Conservation (phyloP, 2,113 vertebrate genomes). For the Sapayoa aenigma region DNA sequence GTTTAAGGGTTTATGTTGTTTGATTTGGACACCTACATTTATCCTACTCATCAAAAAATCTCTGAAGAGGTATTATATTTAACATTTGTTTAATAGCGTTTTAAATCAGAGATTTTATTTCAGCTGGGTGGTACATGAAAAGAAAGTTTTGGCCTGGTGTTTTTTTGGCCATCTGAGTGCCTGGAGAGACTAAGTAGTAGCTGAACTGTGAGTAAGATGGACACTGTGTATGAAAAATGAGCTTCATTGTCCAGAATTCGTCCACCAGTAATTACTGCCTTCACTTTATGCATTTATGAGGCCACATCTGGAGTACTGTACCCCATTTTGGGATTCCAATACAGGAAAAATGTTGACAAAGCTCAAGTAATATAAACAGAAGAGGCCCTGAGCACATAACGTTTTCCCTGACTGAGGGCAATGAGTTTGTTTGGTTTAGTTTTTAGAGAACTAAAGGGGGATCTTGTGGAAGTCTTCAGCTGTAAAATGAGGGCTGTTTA, state of each 20-base stretch:
- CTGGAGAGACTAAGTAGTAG: background rate
- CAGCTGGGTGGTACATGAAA: background rate
- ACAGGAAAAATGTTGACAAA: background rate
- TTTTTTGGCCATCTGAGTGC: background rate
- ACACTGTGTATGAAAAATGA: background rate
- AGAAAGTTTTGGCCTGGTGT: background rate
- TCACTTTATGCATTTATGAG: background rate
- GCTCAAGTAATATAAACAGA: background rate
- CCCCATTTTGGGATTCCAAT: background rate
- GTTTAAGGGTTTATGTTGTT: background rate
- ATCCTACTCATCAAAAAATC: background rate
- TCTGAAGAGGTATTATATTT: background rate
- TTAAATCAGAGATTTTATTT: background rate
- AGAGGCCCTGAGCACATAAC: background rate
- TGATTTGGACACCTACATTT: background rate
- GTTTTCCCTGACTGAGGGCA: background rate
- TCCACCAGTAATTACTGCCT: background rate
- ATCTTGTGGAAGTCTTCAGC: background rate
- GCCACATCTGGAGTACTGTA: background rate
- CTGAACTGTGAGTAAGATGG: background rate
- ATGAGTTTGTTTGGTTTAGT: background rate
- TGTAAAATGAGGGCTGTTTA: background rate
- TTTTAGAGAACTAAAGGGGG: background rate
- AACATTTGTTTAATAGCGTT: background rate
- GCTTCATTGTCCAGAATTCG: background rate